Base-by-base conservation (phyloP, 2,113 vertebrate species). In the Cavia aperea region DNA sequence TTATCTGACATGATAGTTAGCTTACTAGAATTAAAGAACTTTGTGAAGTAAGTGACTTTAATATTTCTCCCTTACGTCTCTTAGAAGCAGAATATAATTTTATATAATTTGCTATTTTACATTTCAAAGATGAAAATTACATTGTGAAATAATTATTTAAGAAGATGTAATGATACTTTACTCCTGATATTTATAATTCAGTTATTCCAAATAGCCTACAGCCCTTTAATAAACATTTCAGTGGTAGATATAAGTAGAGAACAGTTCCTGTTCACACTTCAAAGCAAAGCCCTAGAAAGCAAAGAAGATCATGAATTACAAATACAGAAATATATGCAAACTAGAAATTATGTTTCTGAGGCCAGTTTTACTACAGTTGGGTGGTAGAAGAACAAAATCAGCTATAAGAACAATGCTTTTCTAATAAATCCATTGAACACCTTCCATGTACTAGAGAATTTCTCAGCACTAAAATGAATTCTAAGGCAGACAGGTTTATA, bases 81-180 rank as follows among this genome's bases (percentile, higher is more conserved):
- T 94, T 87, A 10, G 2, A 94, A 93, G 62, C 90, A 66, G 9
- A 84, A 84, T 62, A 39, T 87, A 91, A 81, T 93, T 89, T 33
- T 31, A 66, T 43, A 63, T 79, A 81, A 81, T 91, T 91, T 89
- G 70, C 65, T 92, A 91, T 75, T 86, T 75, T 81, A 88, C 49
- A 72, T 90, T 93, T 94, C 19, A 18, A 46, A 4, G 8, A 6
- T 94, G 92, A 94, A 66, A 93, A 92, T 62, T 82, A 58, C 24
- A 88, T 73, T 89, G 72, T 91, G 58, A 70, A 81, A 81, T 82
- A 95, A 90, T 91, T 95, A 92, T 43, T 89, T 94, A 79, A 73
- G 60, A 91, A 93, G 29, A 54, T 24, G 11, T 85, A 36, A 89
- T 87, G 10, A 85, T 70, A 77, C 14, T 60, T 2, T 72, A 49